These are phyloP conservation scores for Sylvicola fuscatus DNA, from an alignment of 2,888 invertebrate species.

Conservation along the genomic window DNA sequence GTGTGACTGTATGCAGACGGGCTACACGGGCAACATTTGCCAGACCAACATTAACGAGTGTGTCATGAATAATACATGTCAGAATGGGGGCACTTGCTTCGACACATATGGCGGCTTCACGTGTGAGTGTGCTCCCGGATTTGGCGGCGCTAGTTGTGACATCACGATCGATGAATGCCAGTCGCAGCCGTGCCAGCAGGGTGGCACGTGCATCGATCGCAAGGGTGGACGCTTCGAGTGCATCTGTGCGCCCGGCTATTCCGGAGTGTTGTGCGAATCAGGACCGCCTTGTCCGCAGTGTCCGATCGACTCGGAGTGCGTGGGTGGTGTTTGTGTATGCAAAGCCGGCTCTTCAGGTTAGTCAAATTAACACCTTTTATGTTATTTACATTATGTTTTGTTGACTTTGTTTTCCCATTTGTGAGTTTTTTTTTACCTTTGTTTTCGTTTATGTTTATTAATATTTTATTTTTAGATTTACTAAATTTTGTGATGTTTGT, in stretches of 20 bases:
- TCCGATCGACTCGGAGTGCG: constrained; percentile 44
- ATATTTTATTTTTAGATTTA: too few species aligned
- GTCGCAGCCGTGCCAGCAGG: constrained; percentile 51
- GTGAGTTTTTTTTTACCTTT: too few species aligned
- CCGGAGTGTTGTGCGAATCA: constrained; percentile 21
- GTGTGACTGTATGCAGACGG: constrained; percentile 58
- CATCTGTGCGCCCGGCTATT: constrained; percentile 42
- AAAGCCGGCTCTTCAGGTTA: constrained; percentile 24
- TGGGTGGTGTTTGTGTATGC: constrained; percentile 28
- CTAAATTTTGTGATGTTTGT: too few species aligned
- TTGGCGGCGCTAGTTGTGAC: constrained; percentile 60
- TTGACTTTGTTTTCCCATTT: not conserved
- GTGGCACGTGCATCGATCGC: constrained; percentile 42
- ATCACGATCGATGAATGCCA: constrained; percentile 35
- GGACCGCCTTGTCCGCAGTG: constrained; percentile 29
- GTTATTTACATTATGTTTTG: not conserved
- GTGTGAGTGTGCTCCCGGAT: constrained; percentile 61
- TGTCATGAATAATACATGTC: constrained; percentile 38
- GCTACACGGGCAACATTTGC: constrained; percentile 52
- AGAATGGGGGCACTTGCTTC: constrained; percentile 56
- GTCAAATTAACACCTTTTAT: constrained; percentile 7
- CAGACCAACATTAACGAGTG: constrained; percentile 69
- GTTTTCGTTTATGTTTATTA: too few species aligned
- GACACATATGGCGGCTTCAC: constrained; percentile 61
- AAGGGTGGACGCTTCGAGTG: constrained; percentile 41